Evolutionary conservation across 2,888 invertebrate genomes (phyloP).

Genomic region (Phortica magna): DNA sequence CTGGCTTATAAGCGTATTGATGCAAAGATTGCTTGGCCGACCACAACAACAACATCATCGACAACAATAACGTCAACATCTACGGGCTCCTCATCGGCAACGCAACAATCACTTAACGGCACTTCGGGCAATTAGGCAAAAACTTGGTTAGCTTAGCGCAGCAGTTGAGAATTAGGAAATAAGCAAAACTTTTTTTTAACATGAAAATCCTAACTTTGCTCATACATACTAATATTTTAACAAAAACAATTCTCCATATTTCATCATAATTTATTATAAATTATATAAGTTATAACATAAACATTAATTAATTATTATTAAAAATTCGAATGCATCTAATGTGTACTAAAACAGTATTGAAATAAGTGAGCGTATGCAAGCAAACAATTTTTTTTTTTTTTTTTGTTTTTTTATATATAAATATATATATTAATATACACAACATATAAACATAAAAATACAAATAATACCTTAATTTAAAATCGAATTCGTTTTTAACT

Average conservation of each 20-base stretch:
- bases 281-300: slow-evolving; percentile 21
- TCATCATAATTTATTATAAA: slow-evolving; percentile 68
- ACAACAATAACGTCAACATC: slow-evolving; percentile 36
- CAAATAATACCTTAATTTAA: slow-evolving; percentile 22
- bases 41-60: slow-evolving; percentile 75
- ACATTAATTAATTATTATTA: slow-evolving; percentile 32
- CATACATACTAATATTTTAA: slow-evolving; percentile 33
- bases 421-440: slow-evolving; percentile 28
- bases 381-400: slow-evolving; percentile 45
- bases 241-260: slow-evolving; percentile 48
- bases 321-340: slow-evolving; percentile 54
- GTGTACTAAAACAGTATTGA: slow-evolving; percentile 71
- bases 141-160: too few relatives aligned
- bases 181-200: neutral
- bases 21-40: slow-evolving; percentile 98
- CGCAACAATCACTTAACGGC: neutral
- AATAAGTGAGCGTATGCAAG: slow-evolving; percentile 51
- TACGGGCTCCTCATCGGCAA: neutral
- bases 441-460: slow-evolving; percentile 24
- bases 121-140: too few relatives aligned
- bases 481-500: slow-evolving; percentile 27
- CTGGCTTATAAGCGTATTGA: slow-evolving; percentile 97
- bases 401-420: slow-evolving; percentile 28
- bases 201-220: slow-evolving; percentile 25
- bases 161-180: too few relatives aligned